Conservation (phyloP, 2,888 invertebrate species). For the Odontocolon sp. region DNA sequence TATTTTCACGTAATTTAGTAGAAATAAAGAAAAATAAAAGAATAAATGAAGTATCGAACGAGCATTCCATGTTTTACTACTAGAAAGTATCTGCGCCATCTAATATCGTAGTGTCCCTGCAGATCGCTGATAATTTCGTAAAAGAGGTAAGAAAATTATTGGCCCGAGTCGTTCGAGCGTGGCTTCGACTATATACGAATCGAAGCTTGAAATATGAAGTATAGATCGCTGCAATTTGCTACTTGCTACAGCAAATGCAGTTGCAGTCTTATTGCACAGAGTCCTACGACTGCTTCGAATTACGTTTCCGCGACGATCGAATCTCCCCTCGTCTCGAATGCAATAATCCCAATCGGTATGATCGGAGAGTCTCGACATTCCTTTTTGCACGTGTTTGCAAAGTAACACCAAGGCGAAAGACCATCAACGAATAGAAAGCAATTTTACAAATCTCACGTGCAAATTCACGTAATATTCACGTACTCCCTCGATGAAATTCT, state of each 20-base stretch:
- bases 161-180: slow-evolving; percentile 44
- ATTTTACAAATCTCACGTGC: slow-evolving; percentile 53
- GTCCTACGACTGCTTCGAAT: slow-evolving; percentile 26
- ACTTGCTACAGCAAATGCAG: neutral
- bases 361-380: slow-evolving; percentile 44
- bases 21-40: neutral
- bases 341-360: slow-evolving; percentile 36
- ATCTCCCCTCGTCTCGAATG: slow-evolving; percentile 46
- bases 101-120: slow-evolving; percentile 28
- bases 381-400: slow-evolving; percentile 37
- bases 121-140: slow-evolving; percentile 49
- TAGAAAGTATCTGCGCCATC: slow-evolving; percentile 51
- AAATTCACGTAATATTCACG: slow-evolving; percentile 39
- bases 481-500: slow-evolving; percentile 13
- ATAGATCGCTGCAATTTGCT: neutral
- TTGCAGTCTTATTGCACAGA: slow-evolving; percentile 29
- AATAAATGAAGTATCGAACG: slow-evolving; percentile 5
- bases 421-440: slow-evolving; percentile 50
- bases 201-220: slow-evolving; percentile 42
- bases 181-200: slow-evolving; percentile 39
- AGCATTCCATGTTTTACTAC: slow-evolving; percentile 45
- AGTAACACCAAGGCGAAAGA: slow-evolving; percentile 6
- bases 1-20: neutral
- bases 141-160: slow-evolving; percentile 46
- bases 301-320: slow-evolving; percentile 58